Base-by-base conservation (phyloP, 2,888 invertebrate genomes). In the Parnassius apollo region DNA sequence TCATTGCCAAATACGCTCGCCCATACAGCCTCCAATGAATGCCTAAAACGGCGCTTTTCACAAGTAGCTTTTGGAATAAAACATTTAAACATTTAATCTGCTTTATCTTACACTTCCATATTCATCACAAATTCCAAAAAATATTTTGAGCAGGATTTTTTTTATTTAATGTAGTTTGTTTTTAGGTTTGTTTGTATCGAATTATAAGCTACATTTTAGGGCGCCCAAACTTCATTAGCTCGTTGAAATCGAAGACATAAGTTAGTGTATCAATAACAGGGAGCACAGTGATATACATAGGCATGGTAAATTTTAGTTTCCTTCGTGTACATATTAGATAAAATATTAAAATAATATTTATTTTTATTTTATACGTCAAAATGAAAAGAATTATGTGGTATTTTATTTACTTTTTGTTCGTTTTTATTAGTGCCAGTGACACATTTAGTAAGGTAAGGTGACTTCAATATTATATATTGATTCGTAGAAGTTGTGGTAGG, bases 1-100 rank as follows among this genome's bases (percentile, higher is more conserved):
- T 90, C 90, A 89, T 89, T 90, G 90, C 88, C 90, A 86, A 91
- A 90, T 88, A 78, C 77, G 81, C 74, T 76, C 74, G 75, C 72
- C 76, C 76, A 75, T 80, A 81, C 75, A 82, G 82, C 80, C 84
- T 82, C 82, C 77, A 71, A 66, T 77, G 67, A 78, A 77, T 72
- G 72, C 62, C 80, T 87, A 86, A 89, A 78, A 85, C 82, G 83
- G 70, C 75, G 86, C 86, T 79, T 66, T 74, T 54, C 62, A 68
- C 63, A 71, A 61, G 48, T 53, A 66, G 62, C 66, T 66, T 66
- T 61, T 66, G 61, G 66, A 66, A 65, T 61, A 59, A 60, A 49
- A 57, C 50, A 58, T 63, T 66, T 65, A 62, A 68, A 64, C 60
- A 65, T 59, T 59, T 52, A 48, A 54, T 55, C 49, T 42, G 57